Conservation (phyloP, 2,888 invertebrate species). For the Tanypteryx hageni region DNA sequence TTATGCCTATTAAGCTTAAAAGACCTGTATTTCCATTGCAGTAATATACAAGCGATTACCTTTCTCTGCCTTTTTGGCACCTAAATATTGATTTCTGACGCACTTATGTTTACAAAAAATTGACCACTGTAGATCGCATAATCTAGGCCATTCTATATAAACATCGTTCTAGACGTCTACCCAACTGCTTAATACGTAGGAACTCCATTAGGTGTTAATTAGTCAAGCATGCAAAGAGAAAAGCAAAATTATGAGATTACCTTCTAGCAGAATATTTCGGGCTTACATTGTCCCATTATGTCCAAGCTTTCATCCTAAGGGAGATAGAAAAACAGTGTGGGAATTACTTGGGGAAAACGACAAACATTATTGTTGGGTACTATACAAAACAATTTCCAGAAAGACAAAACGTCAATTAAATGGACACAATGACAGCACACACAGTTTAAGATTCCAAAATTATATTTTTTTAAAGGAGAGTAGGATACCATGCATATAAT, state of each 20-base stretch:
- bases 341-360: slow-evolving; percentile 62
- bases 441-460: background rate
- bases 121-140: too few species aligned
- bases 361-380: slow-evolving; percentile 59
- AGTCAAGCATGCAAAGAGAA: slow-evolving; percentile 67
- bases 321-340: slow-evolving; percentile 74
- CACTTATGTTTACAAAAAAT: too few species aligned
- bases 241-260: slow-evolving; percentile 76
- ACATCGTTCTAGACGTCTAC: background rate
- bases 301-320: slow-evolving; percentile 85
- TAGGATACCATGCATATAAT: background rate
- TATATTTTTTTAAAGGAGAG: background rate
- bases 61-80: background rate
- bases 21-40: too few species aligned
- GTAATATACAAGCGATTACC: background rate
- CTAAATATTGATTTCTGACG: background rate
- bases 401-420: background rate
- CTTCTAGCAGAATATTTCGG: slow-evolving; percentile 88
- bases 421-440: background rate
- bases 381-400: slow-evolving; percentile 55
- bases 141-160: too few species aligned
- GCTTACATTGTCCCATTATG: slow-evolving; percentile 88
- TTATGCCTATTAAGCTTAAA: too few species aligned
- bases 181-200: background rate
- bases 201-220: slow-evolving; percentile 44